Base-by-base conservation (phyloP, 2,888 invertebrate species). In the Colletes collaris region DNA sequence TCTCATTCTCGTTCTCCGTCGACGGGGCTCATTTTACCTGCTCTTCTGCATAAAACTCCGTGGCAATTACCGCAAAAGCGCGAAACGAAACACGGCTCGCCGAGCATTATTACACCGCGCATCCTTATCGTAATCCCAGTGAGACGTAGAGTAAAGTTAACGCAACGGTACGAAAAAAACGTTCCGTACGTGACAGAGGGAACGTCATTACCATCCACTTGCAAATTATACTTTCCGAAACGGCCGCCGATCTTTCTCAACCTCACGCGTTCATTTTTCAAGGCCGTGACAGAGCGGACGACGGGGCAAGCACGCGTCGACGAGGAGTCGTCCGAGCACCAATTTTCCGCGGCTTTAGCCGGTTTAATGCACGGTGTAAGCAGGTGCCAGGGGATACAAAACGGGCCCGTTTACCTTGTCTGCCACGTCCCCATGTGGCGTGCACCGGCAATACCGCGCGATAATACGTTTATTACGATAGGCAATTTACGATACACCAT, bases 381-480 rank as follows among this genome's bases (percentile, higher is more conserved):
- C 88, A 88, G 85, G 81, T 77, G 83, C 81, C 65, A 78, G 77
- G 19, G 68, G 73, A 62, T 74, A 77, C 56, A 76, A 87, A 82
- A 82, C 75, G 70, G 82, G 76, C 59, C 72, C 73, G 77, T 79
- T 87, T 78, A 81, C 78, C 81, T 73, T 79, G 81, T 78, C 74
- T 66, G 75, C 78, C 84, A 80, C 83, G 83, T 87, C 75, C 79
- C 74, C 78, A 13, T 5, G 73, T 70, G 76, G 75, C 72, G 60
- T 69, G 56, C 37, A 13, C 74, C 63, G 66, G 66, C 76, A 76
- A 79, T 78, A 71, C 81, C 63, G 73, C 65, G 73, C 82, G 86
- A 88, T 89, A 89, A 89, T 88, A 86, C 84, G 82, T 87, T 88
- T 89, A 88, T 88, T 85, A 76, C 86, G 84, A 86, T 82, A 76